Evolutionary conservation across 2,113 vertebrate genomes (phyloP), one percentile per base, ranked within the genome.

Genomic region (Pedetes capensis): DNA sequence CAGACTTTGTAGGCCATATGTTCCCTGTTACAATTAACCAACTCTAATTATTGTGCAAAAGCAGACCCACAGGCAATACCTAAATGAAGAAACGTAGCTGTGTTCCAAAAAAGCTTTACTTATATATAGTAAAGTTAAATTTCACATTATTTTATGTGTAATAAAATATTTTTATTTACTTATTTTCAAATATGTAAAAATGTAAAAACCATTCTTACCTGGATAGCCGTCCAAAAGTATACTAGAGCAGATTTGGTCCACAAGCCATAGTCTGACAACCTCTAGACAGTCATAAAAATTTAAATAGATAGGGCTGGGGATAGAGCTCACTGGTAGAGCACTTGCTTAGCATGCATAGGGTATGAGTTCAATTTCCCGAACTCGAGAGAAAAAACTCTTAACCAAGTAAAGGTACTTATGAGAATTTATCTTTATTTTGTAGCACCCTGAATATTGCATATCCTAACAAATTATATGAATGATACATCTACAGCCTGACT

Each of bases 61-160:
- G n/a, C n/a, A n/a, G 61, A 71, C 14, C 37, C 20, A n/a, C 0
- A 95, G 61, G 12, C 37, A 87, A 82, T 47, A 53, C 9, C 34
- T 89, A 94, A 93, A 87, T 47, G 27, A 91, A 75, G 42, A 29
- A 63, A 10, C 25, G 42, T 10, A 76, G 23, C 32, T 74, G 5
- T 47, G 22, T 75, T 83, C 47, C n/a, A 32, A 89, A 72, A 74
- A 94, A 93, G 64, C 83, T 64, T 92, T 84, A 91, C 79, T 80
- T 79, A 89, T 74, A 74, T 23, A 47, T 3, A 75, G 13, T 89
- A 51, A 91, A 74, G 53, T 83, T 85, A 32, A 91, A 91, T 86
- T 83, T 86, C 12, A 49, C 93, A 27, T 37, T n/a, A 72, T 93
- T 87, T 86, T n/a, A 61, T 47, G 2, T 64, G 18, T 42, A 85